Percentiles rank a stretch among this genome's conserved stretches.
These are phyloP conservation scores for Ephestia elutella DNA, from an alignment of 1,140 invertebrate species.

Conservation along the genomic window DNA sequence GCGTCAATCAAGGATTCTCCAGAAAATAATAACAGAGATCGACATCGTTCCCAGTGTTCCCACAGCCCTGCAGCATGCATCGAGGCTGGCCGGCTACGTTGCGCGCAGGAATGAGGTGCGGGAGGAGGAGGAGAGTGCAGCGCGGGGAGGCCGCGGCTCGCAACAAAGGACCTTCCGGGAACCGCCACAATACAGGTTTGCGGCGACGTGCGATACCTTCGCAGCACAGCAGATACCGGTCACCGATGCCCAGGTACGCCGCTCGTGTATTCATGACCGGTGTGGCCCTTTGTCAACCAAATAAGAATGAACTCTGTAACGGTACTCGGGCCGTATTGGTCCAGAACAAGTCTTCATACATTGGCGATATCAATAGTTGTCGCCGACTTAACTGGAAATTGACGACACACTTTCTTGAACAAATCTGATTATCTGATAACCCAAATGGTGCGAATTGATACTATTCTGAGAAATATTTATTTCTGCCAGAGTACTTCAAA, in stretches of 20 bases:
- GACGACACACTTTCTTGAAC: background rate
- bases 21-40: conserved; percentile 15
- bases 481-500: too few relatives aligned
- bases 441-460: background rate
- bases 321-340: conserved; percentile 22
- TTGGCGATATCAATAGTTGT: background rate
- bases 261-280: conserved; percentile 17
- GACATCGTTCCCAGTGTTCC: conserved; percentile 28
- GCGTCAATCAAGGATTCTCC: background rate
- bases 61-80: conserved; percentile 24
- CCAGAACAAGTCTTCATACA: background rate
- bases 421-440: background rate
- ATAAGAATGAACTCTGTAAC: conserved; percentile 40
- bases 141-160: conserved; percentile 40
- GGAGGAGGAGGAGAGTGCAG: conserved; percentile 15
- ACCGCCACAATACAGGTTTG: conserved; percentile 71
- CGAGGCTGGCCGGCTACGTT: conserved; percentile 17
- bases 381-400: background rate
- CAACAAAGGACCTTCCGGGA: conserved; percentile 70
- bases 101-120: conserved; percentile 10
- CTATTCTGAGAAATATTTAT: background rate
- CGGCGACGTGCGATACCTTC: conserved; percentile 69
- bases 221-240: conserved; percentile 52
- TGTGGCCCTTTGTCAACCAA: conserved; percentile 54
- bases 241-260: conserved; percentile 46